These are phyloP conservation scores for Nymphalis urticae DNA, from an alignment of 2,888 invertebrate species.

Conservation along the genomic window DNA sequence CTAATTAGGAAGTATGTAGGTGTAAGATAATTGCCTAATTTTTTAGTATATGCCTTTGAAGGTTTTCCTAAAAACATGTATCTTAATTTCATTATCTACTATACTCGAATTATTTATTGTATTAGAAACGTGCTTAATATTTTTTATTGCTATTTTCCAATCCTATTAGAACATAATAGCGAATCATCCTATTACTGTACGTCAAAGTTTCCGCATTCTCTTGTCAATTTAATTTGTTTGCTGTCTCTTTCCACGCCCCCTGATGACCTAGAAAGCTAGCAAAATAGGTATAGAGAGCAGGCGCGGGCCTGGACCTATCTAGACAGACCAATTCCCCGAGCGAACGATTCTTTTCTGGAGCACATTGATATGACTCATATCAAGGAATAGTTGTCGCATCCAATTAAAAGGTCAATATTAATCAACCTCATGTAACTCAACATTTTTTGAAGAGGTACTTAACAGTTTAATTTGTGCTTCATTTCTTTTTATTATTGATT, in stretches of 20 bases:
- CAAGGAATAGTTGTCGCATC: constrained; percentile 12
- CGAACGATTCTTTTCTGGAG: constrained; percentile 22
- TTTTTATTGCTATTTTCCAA: background rate
- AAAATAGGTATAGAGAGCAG: constrained; percentile 45
- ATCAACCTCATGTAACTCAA: constrained; percentile 12
- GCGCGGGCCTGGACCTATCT: constrained; percentile 40
- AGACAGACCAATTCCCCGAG: constrained; percentile 29
- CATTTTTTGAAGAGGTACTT: background rate
- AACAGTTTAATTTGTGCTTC: background rate
- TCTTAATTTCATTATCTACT: background rate
- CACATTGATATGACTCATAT: constrained; percentile 13
- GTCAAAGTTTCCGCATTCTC: constrained; percentile 28
- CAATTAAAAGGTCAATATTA: constrained; percentile 33
- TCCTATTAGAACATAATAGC: constrained; percentile 22
- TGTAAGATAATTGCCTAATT: constrained; percentile 28
- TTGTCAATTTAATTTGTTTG: constrained; percentile 34
- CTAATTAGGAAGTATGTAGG: constrained; percentile 42
- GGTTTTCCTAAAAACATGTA: background rate
- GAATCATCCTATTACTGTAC: constrained; percentile 29
- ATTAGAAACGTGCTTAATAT: background rate
- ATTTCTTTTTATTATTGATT: no score
- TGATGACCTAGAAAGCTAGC: constrained; percentile 46
- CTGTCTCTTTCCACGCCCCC: constrained; percentile 39
- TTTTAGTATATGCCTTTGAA: background rate
- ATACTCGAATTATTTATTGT: background rate